Percentiles rank a stretch among this genome's conserved stretches.
Conservation (phyloP, 1,140 invertebrate genomes). For the Sinonovacula constricta region DNA sequence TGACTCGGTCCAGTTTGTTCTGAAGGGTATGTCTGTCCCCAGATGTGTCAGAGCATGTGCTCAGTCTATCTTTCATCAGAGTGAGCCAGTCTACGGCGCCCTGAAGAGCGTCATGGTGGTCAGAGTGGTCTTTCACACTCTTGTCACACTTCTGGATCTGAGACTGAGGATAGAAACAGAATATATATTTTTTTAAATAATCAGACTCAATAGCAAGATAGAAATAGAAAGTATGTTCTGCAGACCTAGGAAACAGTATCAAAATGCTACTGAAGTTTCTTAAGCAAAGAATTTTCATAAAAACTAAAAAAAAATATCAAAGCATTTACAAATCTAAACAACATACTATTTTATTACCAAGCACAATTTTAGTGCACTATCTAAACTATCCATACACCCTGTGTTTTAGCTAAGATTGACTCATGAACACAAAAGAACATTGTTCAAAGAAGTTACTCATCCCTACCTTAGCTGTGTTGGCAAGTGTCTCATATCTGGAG, state of each 20-base stretch:
- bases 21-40: constrained; percentile 92
- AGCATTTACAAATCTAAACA: no score
- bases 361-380: no score
- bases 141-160: constrained; percentile 88
- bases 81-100: constrained; percentile 82
- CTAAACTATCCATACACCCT: no score
- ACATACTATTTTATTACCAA: no score
- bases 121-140: constrained; percentile 90
- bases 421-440: no score
- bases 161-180: constrained; percentile 77
- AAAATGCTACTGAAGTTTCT: neutral
- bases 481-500: constrained; percentile 85
- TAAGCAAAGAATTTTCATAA: no score
- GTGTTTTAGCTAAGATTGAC: no score
- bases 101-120: constrained; percentile 73
- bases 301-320: no score
- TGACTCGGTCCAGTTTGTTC: constrained; percentile 92
- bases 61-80: constrained; percentile 90
- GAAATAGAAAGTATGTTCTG: neutral
- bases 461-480: constrained; percentile 71
- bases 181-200: no score
- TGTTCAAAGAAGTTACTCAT: no score
- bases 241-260: neutral
- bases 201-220: neutral
- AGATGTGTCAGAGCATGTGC: constrained; percentile 92